Evolutionary conservation across 2,113 vertebrate genomes (phyloP).

Genomic region (Pardalotus punctatus): DNA sequence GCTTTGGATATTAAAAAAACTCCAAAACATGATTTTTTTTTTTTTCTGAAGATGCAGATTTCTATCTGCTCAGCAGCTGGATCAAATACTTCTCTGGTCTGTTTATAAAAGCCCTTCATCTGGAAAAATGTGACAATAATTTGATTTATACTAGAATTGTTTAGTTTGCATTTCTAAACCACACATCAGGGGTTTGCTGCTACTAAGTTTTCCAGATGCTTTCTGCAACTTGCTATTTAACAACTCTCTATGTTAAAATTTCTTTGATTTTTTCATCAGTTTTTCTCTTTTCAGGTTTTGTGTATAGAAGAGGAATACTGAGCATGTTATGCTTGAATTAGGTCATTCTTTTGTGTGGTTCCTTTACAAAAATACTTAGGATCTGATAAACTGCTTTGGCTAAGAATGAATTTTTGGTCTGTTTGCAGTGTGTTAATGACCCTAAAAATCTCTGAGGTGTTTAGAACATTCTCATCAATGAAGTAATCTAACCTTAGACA

Average conservation of each 20-base stretch:
- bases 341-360: not conserved
- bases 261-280: not conserved
- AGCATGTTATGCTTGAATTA: not conserved
- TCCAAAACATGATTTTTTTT: not conserved
- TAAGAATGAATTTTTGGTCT: constrained; percentile 9
- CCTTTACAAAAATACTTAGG: not conserved
- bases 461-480: not conserved
- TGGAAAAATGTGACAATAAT: not conserved
- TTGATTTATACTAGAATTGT: not conserved
- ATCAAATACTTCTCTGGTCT: not conserved
- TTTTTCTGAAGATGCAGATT: not conserved
- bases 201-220: not conserved
- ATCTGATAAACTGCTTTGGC: constrained; percentile 13
- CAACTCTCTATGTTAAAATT: not conserved
- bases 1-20: not conserved
- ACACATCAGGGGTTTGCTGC: not conserved
- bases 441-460: not conserved
- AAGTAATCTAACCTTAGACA: not conserved
- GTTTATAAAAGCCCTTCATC: not conserved
- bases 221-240: not conserved
- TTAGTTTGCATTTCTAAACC: not conserved
- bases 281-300: not conserved
- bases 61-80: not conserved
- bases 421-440: not conserved
- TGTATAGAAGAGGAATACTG: not conserved